Conservation (phyloP, 2,797 vertebrate species). For the Pseudopleuronectes americanus region DNA sequence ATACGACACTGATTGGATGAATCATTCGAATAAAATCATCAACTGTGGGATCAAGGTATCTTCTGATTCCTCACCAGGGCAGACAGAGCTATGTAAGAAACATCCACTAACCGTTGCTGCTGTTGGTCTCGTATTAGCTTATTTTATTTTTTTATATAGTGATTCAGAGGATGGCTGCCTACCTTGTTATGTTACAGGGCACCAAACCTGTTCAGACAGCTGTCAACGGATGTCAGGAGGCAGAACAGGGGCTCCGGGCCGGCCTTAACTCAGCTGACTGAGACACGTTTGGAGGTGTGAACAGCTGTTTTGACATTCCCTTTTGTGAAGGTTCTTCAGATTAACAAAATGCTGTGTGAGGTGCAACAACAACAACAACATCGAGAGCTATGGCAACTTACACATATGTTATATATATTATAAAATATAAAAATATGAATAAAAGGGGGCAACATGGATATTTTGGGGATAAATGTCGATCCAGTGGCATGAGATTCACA, state of each 20-base stretch:
- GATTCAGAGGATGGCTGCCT: constrained; percentile 52
- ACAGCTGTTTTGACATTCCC: constrained; percentile 67
- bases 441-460: neutral
- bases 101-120: constrained; percentile 5
- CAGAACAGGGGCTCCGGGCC: constrained; percentile 60
- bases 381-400: neutral
- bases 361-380: neutral
- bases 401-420: no score
- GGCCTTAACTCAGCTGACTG: constrained; percentile 49
- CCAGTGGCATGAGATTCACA: neutral
- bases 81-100: constrained; percentile 7
- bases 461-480: neutral
- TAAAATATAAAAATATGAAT: neutral
- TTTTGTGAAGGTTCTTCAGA: constrained; percentile 58
- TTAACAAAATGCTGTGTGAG: constrained; percentile 26
- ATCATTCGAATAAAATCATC: constrained; percentile 3
- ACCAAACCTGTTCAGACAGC: constrained; percentile 74
- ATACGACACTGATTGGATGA: no score
- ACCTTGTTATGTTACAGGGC: constrained; percentile 52
- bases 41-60: neutral
- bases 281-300: constrained; percentile 68
- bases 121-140: constrained; percentile 15
- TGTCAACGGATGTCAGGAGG: constrained; percentile 73
- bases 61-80: neutral
- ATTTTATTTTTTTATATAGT: constrained; percentile 44